Conservation (phyloP, 1,140 invertebrate species). For the Notospermus geniculatus region DNA sequence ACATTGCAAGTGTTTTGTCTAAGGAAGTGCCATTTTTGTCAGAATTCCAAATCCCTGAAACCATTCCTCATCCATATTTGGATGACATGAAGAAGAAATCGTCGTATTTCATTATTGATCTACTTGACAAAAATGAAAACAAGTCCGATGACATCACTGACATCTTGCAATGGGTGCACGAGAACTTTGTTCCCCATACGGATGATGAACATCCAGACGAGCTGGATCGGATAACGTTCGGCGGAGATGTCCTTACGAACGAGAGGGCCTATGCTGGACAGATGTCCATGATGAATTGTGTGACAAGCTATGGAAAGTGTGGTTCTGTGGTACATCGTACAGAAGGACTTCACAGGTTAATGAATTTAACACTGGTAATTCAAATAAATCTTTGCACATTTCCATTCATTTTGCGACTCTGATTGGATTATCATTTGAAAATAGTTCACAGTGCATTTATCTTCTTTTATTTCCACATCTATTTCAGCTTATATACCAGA, state of each 20-base stretch:
- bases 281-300: conserved; percentile 19
- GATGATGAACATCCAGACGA: conserved; percentile 5
- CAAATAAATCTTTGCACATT: too few species aligned
- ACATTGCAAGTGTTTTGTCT: conserved; percentile 15
- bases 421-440: too few species aligned
- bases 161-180: conserved; percentile 23
- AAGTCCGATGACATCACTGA: conserved; percentile 26
- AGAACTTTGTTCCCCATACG: conserved; percentile 9
- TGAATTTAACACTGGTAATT: conserved; percentile 16
- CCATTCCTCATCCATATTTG: conserved; percentile 16
- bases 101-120: conserved; percentile 15
- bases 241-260: conserved; percentile 28
- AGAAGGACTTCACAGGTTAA: conserved; percentile 26
- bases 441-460: too few species aligned
- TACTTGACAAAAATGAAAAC: conserved; percentile 26
- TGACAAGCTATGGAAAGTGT: conserved; percentile 18
- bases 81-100: conserved; percentile 19
- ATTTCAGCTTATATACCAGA: too few species aligned
- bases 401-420: too few species aligned
- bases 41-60: conserved; percentile 5
- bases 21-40: conserved; percentile 8
- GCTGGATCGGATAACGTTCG: conserved; percentile 21
- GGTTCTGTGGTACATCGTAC: conserved; percentile 20
- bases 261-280: conserved; percentile 27
- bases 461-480: too few species aligned